A percentile compares a stretch with the other conserved stretches of the same genome.
Evolutionary conservation across 64 coral and sea anemone species (phyloP).

Genomic region (Stichodactyla helianthus): DNA sequence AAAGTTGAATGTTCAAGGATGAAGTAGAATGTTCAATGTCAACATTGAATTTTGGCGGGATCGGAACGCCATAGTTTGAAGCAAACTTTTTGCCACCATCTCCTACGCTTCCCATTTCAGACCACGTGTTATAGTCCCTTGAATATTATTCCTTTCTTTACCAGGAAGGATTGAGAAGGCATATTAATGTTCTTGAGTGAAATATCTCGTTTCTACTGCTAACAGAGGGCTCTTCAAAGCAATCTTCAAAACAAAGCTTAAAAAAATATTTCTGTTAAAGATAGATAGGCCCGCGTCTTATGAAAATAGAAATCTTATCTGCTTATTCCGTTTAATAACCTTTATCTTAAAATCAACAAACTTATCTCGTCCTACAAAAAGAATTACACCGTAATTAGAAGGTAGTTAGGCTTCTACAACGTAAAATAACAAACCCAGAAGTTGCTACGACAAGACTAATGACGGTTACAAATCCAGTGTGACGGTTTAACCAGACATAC

Average conservation of each 20-base stretch:
- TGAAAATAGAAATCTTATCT: neutral
- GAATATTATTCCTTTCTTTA: too few relatives aligned
- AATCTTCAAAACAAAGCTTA: slow-evolving; percentile 18
- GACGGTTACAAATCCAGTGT: neutral
- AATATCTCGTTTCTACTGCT: too few relatives aligned
- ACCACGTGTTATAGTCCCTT: too few relatives aligned
- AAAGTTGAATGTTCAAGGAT: too few relatives aligned
- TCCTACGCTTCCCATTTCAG: too few relatives aligned
- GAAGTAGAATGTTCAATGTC: too few relatives aligned
- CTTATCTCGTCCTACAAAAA: neutral
- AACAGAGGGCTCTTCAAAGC: slow-evolving; percentile 6
- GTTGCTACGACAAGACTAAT: neutral
- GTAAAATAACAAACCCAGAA: neutral
- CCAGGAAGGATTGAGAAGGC: too few relatives aligned
- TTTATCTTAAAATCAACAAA: neutral
- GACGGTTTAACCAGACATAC: too few relatives aligned
- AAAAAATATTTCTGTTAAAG: slow-evolving; percentile 21
- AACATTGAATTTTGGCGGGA: too few relatives aligned
- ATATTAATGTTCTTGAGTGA: too few relatives aligned
- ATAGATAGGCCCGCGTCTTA: neutral
- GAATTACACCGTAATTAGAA: neutral
- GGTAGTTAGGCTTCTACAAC: neutral
- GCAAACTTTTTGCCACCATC: too few relatives aligned
- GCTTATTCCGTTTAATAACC: neutral
- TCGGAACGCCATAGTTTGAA: too few relatives aligned